phyloP scores from a whole-genome alignment of 2,888 invertebrate genomes.

The Dynastes hyllus region DNA sequence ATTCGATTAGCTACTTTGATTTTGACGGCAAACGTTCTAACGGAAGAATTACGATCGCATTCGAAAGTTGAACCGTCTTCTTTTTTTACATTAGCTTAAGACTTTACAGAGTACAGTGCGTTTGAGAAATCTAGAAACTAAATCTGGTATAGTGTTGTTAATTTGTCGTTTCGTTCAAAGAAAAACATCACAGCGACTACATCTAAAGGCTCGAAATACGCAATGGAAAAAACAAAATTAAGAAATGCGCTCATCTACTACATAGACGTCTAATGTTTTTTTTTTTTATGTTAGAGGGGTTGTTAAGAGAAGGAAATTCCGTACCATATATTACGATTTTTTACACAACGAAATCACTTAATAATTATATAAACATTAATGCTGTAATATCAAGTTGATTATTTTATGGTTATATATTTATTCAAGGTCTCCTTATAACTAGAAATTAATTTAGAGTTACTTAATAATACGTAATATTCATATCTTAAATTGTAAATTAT shows the following conservation, averaged over 20 bases:
- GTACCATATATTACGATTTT: constrained; percentile 24
- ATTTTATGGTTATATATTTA: constrained; percentile 31
- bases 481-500: not conserved
- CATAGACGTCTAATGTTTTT: constrained; percentile 28
- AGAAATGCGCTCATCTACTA: constrained; percentile 46
- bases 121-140: constrained; percentile 29
- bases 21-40: constrained; percentile 2
- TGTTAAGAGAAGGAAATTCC: constrained; percentile 21
- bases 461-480: constrained; percentile 25
- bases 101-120: constrained; percentile 47
- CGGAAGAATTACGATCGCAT: constrained; percentile 30
- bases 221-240: constrained; percentile 62
- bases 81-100: constrained; percentile 37
- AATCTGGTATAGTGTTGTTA: constrained; percentile 46
- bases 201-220: constrained; percentile 62
- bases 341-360: constrained; percentile 22
- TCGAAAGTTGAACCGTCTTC: constrained; percentile 40
- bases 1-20: constrained; percentile 5
- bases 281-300: constrained; percentile 21
- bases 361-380: constrained; percentile 34
- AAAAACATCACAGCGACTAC: constrained; percentile 65
- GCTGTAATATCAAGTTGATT: constrained; percentile 25
- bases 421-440: constrained; percentile 37
- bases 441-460: constrained; percentile 11
- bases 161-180: constrained; percentile 59